Evolutionary conservation across 1,140 invertebrate species (phyloP).

Genomic region (Samia ricini): DNA sequence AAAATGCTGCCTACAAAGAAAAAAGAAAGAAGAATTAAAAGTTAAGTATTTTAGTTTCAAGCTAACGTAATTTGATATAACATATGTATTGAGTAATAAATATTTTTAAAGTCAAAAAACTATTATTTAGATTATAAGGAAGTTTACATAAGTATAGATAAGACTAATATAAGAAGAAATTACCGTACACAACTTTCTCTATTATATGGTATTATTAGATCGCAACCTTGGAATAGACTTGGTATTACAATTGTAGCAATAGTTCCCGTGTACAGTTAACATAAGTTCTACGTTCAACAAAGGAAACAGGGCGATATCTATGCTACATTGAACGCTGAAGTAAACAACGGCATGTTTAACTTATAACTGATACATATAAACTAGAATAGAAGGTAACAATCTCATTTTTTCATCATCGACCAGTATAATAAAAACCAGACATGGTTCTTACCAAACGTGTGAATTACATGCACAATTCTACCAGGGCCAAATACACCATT

Average conservation of each 20-base stretch:
- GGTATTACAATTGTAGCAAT: background rate
- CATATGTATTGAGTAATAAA: too few species aligned
- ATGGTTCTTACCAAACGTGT: too few species aligned
- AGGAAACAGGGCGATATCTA: slow-evolving; percentile 7
- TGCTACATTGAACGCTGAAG: slow-evolving; percentile 12
- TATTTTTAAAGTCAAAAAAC: too few species aligned
- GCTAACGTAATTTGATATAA: too few species aligned
- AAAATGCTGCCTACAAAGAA: too few species aligned
- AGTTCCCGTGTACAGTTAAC: background rate
- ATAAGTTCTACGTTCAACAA: slow-evolving; percentile 1
- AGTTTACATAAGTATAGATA: background rate
- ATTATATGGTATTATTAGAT: background rate
- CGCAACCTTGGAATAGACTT: background rate
- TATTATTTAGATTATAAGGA: background rate
- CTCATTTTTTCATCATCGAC: too few species aligned
- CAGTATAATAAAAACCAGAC: too few species aligned
- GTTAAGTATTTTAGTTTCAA: too few species aligned
- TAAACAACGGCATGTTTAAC: slow-evolving; percentile 24
- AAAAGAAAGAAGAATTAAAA: too few species aligned
- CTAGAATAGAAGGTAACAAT: too few species aligned
- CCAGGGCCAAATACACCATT: too few species aligned
- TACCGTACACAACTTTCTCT: background rate
- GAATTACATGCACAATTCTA: too few species aligned
- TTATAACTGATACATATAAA: slow-evolving; percentile 16
- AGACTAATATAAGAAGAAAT: background rate